These are phyloP conservation scores for Athripsodes cinereus DNA, from an alignment of 2,888 invertebrate species.

Conservation along the genomic window DNA sequence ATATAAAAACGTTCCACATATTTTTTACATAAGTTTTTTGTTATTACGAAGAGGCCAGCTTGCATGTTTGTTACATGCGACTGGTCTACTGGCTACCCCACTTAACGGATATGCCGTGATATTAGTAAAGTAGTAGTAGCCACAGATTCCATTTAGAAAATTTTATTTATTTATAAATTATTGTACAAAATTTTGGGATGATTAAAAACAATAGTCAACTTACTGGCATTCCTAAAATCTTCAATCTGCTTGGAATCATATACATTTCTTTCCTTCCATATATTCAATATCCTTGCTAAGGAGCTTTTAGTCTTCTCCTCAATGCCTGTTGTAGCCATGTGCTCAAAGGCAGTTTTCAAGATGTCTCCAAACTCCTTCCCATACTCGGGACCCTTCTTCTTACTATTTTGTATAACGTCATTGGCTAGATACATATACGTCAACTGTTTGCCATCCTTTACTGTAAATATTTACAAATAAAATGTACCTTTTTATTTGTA, in stretches of 20 bases:
- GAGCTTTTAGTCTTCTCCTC: slow-evolving; percentile 79
- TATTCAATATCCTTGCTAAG: slow-evolving; percentile 73
- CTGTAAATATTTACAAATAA: slow-evolving; percentile 44
- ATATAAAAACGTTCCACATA: no score
- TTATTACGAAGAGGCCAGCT: no score
- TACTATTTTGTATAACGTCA: slow-evolving; percentile 98
- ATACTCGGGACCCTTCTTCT: slow-evolving; percentile 95
- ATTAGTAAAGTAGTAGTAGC: no score
- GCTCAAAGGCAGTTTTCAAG: slow-evolving; percentile 75
- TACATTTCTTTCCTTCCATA: slow-evolving; percentile 91
- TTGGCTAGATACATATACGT: slow-evolving; percentile 98
- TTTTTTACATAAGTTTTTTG: no score
- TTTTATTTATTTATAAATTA: no score
- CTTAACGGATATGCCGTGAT: no score
- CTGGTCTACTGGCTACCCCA: no score
- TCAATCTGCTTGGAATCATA: slow-evolving; percentile 76
- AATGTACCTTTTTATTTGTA: not conserved
- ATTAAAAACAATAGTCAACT: no score
- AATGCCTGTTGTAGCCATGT: slow-evolving; percentile 66
- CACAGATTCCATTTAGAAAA: no score
- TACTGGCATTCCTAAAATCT: slow-evolving; percentile 64
- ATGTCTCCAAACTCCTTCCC: slow-evolving; percentile 80
- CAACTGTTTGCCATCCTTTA: slow-evolving; percentile 76
- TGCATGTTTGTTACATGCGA: no score
- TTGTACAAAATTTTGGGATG: no score